A percentile compares a stretch with the other conserved stretches of the same genome.
Conservation (phyloP, 2,888 invertebrate species). For the Trypoxylon attenuatum region DNA sequence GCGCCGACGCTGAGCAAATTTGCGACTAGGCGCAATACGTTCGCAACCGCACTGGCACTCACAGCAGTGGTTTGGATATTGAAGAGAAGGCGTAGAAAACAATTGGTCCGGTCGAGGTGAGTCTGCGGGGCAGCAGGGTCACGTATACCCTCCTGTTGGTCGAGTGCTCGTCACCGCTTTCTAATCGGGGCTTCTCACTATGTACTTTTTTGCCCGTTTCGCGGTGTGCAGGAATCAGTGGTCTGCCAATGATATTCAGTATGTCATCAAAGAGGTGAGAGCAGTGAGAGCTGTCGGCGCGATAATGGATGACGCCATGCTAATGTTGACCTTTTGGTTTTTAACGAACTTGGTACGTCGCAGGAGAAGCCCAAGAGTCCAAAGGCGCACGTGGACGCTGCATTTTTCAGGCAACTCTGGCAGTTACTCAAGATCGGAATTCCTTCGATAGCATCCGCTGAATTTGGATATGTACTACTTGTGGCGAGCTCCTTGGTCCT, state of each 20-base stretch:
- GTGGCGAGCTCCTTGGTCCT: constrained; percentile 89
- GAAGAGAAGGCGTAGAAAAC: constrained; percentile 58
- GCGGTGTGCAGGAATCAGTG: constrained; percentile 74
- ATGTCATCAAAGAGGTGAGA: constrained; percentile 83
- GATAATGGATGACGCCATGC: background rate
- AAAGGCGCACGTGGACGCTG: constrained; percentile 86
- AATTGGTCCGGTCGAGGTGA: no score
- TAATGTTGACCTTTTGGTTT: constrained; percentile 22
- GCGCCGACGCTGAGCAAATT: constrained; percentile 87
- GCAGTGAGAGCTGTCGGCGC: background rate
- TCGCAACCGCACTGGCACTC: constrained; percentile 75
- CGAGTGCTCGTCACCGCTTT: background rate
- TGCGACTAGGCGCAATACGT: constrained; percentile 81
- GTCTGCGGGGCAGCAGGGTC: constrained; percentile 28
- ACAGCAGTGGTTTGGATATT: constrained; percentile 67
- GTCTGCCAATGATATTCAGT: constrained; percentile 85
- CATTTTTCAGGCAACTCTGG: constrained; percentile 83
- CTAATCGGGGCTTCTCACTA: background rate
- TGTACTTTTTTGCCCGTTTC: background rate
- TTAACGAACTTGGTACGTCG: no score
- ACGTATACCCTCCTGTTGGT: background rate
- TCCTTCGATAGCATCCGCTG: constrained; percentile 86
- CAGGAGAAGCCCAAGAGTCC: constrained; percentile 74
- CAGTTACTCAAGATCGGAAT: constrained; percentile 79
- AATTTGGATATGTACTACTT: constrained; percentile 83